phyloP scores from a whole-genome alignment of 1,140 invertebrate species.

The Diprion similis region DNA sequence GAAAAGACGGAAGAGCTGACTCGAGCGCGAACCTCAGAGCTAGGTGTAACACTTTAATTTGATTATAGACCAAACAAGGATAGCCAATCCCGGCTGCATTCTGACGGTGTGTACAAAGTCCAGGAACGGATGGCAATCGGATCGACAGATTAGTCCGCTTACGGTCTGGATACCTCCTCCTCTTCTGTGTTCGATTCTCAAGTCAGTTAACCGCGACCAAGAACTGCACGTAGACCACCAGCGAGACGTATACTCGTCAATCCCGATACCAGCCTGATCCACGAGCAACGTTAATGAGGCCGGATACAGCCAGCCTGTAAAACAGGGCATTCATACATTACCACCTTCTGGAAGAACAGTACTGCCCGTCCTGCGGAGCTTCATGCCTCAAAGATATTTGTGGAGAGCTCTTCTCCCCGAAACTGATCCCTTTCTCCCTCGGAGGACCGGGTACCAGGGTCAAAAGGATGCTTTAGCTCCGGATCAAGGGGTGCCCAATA shows the following conservation, averaged over 20 bases:
- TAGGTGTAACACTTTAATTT: too few species aligned
- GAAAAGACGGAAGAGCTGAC: too few species aligned
- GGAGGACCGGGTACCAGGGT: too few species aligned
- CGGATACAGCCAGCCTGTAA: neutral
- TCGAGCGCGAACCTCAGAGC: too few species aligned
- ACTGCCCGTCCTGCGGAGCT: neutral
- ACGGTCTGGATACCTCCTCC: neutral
- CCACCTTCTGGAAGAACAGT: neutral
- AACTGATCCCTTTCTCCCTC: neutral
- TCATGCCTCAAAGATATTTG: too few species aligned
- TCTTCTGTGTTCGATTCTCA: neutral
- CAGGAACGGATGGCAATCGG: neutral
- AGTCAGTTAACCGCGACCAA: slow-evolving; percentile 1
- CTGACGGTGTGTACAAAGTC: neutral
- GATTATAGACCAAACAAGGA: too few species aligned
- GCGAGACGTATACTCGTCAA: neutral
- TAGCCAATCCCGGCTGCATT: neutral
- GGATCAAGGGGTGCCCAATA: too few species aligned
- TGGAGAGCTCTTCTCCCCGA: too few species aligned
- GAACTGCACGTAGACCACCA: neutral
- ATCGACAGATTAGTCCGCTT: neutral
- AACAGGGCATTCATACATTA: neutral
- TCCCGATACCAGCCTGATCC: neutral
- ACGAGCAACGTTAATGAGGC: neutral
- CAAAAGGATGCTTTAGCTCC: too few species aligned